Conservation (phyloP, 2,888 invertebrate species). For the Artemia sp. region DNA sequence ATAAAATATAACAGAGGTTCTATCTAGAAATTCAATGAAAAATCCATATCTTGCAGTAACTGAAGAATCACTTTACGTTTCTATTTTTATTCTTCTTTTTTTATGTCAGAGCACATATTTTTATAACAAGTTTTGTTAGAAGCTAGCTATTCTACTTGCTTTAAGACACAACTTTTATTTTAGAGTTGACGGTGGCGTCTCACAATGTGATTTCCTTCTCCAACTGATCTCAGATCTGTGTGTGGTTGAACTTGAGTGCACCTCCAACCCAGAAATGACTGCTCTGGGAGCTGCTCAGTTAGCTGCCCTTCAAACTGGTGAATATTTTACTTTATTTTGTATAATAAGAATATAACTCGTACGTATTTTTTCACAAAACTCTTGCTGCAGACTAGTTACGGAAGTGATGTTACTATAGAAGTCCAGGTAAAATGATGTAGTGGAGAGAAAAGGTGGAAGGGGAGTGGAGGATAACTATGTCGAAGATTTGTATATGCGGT, state of each 20-base stretch:
- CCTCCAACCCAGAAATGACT: slow-evolving; percentile 57
- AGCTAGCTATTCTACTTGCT: not conserved
- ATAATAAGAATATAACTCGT: too few species aligned
- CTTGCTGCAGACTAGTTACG: too few species aligned
- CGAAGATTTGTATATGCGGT: too few species aligned
- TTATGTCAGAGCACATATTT: not conserved
- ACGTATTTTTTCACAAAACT: too few species aligned
- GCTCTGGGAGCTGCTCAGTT: slow-evolving; percentile 69
- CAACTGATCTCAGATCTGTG: slow-evolving; percentile 72
- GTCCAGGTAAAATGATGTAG: too few species aligned
- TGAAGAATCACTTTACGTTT: too few species aligned
- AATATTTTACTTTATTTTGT: slow-evolving; percentile 19
- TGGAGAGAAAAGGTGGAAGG: too few species aligned
- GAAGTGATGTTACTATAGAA: too few species aligned
- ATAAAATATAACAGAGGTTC: too few species aligned
- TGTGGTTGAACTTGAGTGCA: slow-evolving; percentile 53
- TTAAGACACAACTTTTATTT: slow-evolving; percentile 28
- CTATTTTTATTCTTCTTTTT: slow-evolving; percentile 7
- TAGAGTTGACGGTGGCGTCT: slow-evolving; percentile 92
- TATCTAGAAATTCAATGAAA: too few species aligned
- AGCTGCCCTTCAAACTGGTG: slow-evolving; percentile 61
- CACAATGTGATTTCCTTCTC: slow-evolving; percentile 74
- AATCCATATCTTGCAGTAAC: too few species aligned
- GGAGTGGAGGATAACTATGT: too few species aligned
- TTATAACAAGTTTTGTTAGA: not conserved